phyloP scores from a whole-genome alignment of 2,888 invertebrate genomes.

The Phyllotreta cruciferae region DNA sequence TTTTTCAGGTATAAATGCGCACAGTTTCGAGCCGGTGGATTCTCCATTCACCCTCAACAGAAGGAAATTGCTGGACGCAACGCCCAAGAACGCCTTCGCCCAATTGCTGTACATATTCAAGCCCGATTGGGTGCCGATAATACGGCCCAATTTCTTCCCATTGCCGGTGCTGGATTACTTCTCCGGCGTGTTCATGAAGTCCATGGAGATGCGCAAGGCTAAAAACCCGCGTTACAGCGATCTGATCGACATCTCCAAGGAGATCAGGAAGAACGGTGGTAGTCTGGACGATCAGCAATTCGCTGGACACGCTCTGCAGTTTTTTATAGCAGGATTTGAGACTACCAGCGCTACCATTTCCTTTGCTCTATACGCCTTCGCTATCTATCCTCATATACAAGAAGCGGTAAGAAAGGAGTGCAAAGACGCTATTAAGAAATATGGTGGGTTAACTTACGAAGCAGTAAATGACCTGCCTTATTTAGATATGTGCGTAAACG shows the following conservation, averaged over 20 bases:
- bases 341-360: slow-evolving; percentile 67
- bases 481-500: slow-evolving; percentile 51
- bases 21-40: slow-evolving; percentile 54
- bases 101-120: slow-evolving; percentile 47
- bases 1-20: slow-evolving; percentile 57
- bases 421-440: slow-evolving; percentile 51
- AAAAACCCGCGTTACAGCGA: slow-evolving; percentile 61
- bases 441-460: slow-evolving; percentile 62
- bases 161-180: slow-evolving; percentile 47
- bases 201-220: slow-evolving; percentile 47
- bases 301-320: slow-evolving; percentile 46
- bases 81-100: slow-evolving; percentile 44
- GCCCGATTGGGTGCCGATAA: slow-evolving; percentile 43
- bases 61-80: slow-evolving; percentile 51
- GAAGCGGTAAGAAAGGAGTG: slow-evolving; percentile 63
- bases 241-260: slow-evolving; percentile 65
- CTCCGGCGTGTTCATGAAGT: slow-evolving; percentile 47
- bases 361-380: slow-evolving; percentile 65
- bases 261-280: slow-evolving; percentile 18
- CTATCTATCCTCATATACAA: slow-evolving; percentile 63
- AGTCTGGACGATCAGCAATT: slow-evolving; percentile 36
- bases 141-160: slow-evolving; percentile 48
- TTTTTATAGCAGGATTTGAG: slow-evolving; percentile 69
- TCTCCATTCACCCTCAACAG: slow-evolving; percentile 56
- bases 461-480: slow-evolving; percentile 64